Base-by-base conservation (phyloP, 2,797 vertebrate genomes). In the Cynopterus sphinx region DNA sequence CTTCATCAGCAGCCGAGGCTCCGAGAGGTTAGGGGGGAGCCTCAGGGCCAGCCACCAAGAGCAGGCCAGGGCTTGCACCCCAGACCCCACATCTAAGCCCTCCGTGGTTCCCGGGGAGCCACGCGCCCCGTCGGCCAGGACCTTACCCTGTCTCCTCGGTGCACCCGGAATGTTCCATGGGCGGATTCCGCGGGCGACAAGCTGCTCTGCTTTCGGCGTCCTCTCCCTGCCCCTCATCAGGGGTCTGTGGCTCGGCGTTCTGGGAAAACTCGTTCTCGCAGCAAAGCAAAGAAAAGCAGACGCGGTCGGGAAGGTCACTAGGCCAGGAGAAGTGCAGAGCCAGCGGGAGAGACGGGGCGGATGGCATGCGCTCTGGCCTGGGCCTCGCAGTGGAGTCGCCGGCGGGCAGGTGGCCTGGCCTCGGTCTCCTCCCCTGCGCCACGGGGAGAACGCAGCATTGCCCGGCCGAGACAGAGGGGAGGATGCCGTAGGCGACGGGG, bases 221-320 rank as follows among this genome's bases (percentile, higher is more conserved):
- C 0, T 43, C 24, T 41, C 71, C 46, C 31, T 53, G 57, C 51
- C 59, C 21, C 70, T 70, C 61, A 9, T 24, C 2, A 0, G 2
- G 0, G 71, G 51, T 33, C 90, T 70, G 49, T 33, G 3, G 36
- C 57, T 87, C 5, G 71, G 67, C 75, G 10, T 83, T 78, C 94
- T 65, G 53, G 88, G 70, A 5, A 79, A 91, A 70, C 53, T 78
- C 78, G 41, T 91, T 87, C 90, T 94, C 87, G 28, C 39, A 94
- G 77, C 82, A 96, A 91, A 68, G 51, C 89, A 85, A 86, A 97
- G 63, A 87, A 88, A 96, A 94, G 78, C 95, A 71, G 78, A 68
- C 57, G 22, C 53, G 74, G 61, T 93, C 46, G 12, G 82, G 67
- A 93, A 71, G 86, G 83, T 73, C 21, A 67, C 82, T 26, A 51